Evolutionary conservation across 2,113 vertebrate genomes (phyloP).

Genomic region (Seriola aureovittata): DNA sequence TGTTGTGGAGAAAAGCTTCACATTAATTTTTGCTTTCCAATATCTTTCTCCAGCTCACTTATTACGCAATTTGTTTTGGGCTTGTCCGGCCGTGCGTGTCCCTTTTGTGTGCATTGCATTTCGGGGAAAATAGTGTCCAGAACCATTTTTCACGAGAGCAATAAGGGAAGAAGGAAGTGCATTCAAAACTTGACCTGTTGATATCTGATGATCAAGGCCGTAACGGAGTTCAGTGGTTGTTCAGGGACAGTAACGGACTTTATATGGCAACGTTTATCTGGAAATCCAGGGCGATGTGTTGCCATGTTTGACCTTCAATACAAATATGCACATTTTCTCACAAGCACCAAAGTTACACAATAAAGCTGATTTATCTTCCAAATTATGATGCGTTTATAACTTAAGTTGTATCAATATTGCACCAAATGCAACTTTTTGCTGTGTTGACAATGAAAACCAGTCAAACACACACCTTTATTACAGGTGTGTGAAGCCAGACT

Average conservation of each 20-base stretch:
- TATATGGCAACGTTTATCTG: background rate
- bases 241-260: background rate
- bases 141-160: background rate
- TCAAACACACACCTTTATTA: conserved; percentile 14
- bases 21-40: background rate
- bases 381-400: background rate
- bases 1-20: too few species aligned
- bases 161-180: background rate
- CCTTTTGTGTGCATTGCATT: background rate
- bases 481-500: background rate
- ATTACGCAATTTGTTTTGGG: background rate
- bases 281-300: background rate
- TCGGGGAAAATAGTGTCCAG: background rate
- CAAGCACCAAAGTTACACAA: background rate
- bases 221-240: background rate
- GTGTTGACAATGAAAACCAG: background rate
- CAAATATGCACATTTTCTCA: background rate
- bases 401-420: background rate
- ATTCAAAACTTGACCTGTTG: background rate
- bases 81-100: background rate
- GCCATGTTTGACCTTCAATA: background rate
- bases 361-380: background rate
- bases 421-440: background rate
- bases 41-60: background rate
- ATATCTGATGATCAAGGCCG: background rate